These are phyloP conservation scores for Stomatorhinus walkeri DNA, from an alignment of 2,797 vertebrate species.

Conservation along the genomic window DNA sequence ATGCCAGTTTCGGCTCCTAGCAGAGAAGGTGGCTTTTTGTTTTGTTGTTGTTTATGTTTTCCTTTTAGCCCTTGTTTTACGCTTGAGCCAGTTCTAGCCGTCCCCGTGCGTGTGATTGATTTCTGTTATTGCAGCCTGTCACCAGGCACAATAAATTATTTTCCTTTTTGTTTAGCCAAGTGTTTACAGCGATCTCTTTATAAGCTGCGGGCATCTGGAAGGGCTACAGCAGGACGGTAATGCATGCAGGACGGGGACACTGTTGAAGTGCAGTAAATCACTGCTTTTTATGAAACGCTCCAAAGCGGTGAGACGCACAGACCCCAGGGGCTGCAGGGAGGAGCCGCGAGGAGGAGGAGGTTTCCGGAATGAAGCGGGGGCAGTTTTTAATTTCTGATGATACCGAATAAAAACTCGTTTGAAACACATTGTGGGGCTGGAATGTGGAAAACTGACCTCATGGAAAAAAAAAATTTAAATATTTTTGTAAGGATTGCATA, in stretches of 20 bases:
- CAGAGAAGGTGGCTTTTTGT: not conserved
- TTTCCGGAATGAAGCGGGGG: not conserved
- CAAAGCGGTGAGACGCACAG: slow-evolving; percentile 37
- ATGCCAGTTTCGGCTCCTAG: not conserved
- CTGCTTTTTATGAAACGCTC: slow-evolving; percentile 42
- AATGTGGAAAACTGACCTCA: not conserved
- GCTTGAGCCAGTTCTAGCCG: slow-evolving; percentile 45
- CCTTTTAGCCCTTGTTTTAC: slow-evolving; percentile 39
- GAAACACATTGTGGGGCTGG: not conserved
- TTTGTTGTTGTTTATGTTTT: not conserved
- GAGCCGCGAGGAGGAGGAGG: not conserved
- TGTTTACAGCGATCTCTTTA: slow-evolving; percentile 61
- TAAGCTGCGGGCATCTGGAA: slow-evolving; percentile 69
- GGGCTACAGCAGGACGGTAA: slow-evolving; percentile 68
- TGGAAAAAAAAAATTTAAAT: not conserved
- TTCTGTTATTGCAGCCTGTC: slow-evolving; percentile 49
- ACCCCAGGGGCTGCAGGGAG: not conserved
- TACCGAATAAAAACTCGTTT: not conserved
- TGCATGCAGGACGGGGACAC: slow-evolving; percentile 60
- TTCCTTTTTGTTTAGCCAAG: slow-evolving; percentile 66
- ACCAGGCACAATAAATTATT: slow-evolving; percentile 56
- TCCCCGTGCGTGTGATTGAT: slow-evolving; percentile 56
- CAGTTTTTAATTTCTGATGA: not conserved
- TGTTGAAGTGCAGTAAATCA: slow-evolving; percentile 54
- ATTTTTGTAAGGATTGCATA: not conserved